phyloP scores from a whole-genome alignment of 1,140 invertebrate genomes.

The Steinernema feltiae region DNA sequence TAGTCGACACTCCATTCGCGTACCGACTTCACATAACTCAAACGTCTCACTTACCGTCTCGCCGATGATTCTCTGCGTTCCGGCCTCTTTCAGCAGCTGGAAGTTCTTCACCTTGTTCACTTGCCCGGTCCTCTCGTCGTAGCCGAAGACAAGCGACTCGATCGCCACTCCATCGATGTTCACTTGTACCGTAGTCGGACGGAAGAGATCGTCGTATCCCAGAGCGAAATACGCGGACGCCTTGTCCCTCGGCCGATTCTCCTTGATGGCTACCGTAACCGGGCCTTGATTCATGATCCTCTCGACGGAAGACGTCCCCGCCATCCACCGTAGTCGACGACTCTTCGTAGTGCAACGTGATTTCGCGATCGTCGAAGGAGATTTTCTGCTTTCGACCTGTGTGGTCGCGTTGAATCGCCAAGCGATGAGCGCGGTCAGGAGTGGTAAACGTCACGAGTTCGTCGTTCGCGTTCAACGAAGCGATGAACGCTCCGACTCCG shows the following conservation, averaged over 20 bases:
- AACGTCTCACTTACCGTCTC: background rate
- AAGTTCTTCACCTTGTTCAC: background rate
- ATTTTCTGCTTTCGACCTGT: background rate
- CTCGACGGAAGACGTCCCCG: background rate
- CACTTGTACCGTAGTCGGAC: constrained; percentile 7
- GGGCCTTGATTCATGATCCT: constrained; percentile 14
- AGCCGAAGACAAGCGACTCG: constrained; percentile 3
- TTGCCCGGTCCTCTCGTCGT: background rate
- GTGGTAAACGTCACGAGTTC: constrained; percentile 2
- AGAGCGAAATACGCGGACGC: constrained; percentile 13
- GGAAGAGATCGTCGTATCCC: constrained; percentile 18
- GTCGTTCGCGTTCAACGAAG: background rate
- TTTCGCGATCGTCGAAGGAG: background rate
- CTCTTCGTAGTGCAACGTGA: background rate
- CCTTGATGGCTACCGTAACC: constrained; percentile 17
- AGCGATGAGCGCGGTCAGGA: constrained; percentile 2
- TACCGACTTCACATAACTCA: background rate
- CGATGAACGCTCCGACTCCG: background rate
- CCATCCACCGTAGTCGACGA: background rate
- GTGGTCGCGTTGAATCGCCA: background rate
- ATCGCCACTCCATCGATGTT: constrained; percentile 16
- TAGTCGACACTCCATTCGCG: too few species aligned
- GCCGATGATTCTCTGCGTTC: background rate
- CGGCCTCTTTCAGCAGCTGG: constrained; percentile 13
- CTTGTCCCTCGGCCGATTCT: background rate